Base-by-base conservation (phyloP, 2,113 vertebrate species). In the Perca schrenkii region DNA sequence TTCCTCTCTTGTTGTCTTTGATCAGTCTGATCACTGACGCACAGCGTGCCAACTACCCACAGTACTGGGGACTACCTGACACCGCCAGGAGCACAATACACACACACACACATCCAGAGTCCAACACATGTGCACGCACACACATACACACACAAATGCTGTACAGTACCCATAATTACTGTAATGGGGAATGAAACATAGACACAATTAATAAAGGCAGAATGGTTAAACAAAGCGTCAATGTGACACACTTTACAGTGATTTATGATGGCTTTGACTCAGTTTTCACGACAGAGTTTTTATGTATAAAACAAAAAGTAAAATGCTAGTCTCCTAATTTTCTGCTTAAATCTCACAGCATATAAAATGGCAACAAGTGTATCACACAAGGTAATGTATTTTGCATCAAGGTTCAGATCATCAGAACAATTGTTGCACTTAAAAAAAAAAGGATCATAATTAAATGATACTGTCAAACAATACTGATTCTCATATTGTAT, bases 1-100 rank as follows among this genome's bases (percentile, higher is more conserved):
- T 94, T 95, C 94, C 91, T 95, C 95, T 96, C 90, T 94, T 94
- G 92, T 92, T 95, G 95, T 90, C 95, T 96, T 96, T 96, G 96
- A 96, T 96, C 94, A 94, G 79, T 86, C 92, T 93, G 95, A 95
- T 96, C 93, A 94, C 91, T 91, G 85, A 86, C 52, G 72, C 80
- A 88, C 72, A 76, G 73, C 54, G 46, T 74, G 86, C 82, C 83
- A 86, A 77, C 85, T 69, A 75, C 78, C 66, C 84, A 77, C 82
- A 81, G 77, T 68, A 66, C 65, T 8, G 58, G 71, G 65, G 61
- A 76, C 66, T 75, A 83, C 77, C 86, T 90, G 87, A 86, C 85
- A 85, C 46, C 53, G 8, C 54, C 52, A 83, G 74, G 28, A 87
- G 83, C 58, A 72, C 72, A 80, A 40, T 15, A 65, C 52, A 71